Evolutionary conservation across 2,113 vertebrate genomes (phyloP), one percentile per base, ranked within the genome.

Genomic region (Athene cunicularia): DNA sequence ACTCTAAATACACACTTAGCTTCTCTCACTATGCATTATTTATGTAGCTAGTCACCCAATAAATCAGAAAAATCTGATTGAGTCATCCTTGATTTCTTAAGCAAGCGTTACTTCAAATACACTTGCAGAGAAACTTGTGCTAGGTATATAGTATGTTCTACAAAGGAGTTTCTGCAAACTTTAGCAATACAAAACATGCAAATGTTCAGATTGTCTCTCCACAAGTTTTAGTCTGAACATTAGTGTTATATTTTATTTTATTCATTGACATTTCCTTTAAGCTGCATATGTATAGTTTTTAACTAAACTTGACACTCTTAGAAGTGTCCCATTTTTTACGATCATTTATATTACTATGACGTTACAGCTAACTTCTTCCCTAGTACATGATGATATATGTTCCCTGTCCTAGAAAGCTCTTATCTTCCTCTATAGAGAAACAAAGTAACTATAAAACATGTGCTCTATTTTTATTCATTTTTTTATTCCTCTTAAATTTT

Each of bases 401-500:
- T 82, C 73, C 79, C 83, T 96, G 83, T 58, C 64, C 73, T 94
- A 94, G 60, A 80, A n/a, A 91, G 86, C 30, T 92, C 80, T 90
- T 75, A 66, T 64, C 72, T 71, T 92, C 52, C 73, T 96, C 76
- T 89, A 60, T 24, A 95, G 12, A 89, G 70, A 75, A 93, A 70
- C 50, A 94, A 93, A 88, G 33, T 53, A 86, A 63, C 37, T 75
- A 80, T 52, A 88, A 92, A 84, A 71, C 58, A 81, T 26, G 43
- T 62, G 50, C 33, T 64, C 60, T 12, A 2, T 35, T 95, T 88
- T 82, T 39, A 79, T 21, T 67, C 2, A 24, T 6, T 76, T 62
- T 75, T 60, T 83, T 80, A 71, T 47, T 89, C 33, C 67, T 13
- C 55, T 66, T 55, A 33, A 26, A 20, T 45, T 52, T 64, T 60